Evolutionary conservation across 2,113 vertebrate species (phyloP).

Genomic region (Hippocampus guttulatus): DNA sequence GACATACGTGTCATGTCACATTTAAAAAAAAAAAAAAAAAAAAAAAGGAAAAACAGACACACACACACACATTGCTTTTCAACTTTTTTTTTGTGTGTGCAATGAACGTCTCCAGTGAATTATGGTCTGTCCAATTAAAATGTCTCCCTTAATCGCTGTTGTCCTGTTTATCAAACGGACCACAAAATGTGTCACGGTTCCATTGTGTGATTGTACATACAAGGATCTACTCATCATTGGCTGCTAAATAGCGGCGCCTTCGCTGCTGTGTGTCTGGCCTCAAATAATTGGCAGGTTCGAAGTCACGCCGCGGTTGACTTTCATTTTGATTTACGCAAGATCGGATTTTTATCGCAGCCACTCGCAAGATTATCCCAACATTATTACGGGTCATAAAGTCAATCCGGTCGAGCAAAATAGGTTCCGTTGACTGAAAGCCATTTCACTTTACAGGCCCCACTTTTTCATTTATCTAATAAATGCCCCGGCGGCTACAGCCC

Average conservation of each 20-base stretch:
- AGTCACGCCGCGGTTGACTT: neutral
- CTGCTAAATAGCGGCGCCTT: constrained; percentile 21
- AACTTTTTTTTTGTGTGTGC: constrained; percentile 16
- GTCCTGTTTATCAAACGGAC: neutral
- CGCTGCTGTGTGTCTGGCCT: constrained; percentile 12
- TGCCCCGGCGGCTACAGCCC: neutral
- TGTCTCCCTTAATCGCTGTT: constrained; percentile 25
- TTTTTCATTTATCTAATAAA: neutral
- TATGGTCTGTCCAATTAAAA: constrained; percentile 54
- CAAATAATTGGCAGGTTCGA: constrained; percentile 11
- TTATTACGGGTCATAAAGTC: constrained; percentile 11
- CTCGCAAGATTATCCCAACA: constrained; percentile 1
- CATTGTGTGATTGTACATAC: neutral
- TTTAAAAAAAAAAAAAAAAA: neutral
- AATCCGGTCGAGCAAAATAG: neutral
- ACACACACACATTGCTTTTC: neutral
- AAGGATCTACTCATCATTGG: constrained; percentile 32
- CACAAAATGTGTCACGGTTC: constrained; percentile 9
- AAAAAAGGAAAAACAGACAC: no score
- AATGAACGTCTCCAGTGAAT: constrained; percentile 38
- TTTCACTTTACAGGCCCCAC: no score
- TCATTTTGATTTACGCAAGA: constrained; percentile 11
- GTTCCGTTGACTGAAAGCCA: neutral
- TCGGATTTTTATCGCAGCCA: neutral
- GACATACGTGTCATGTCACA: neutral